A percentile compares a stretch with the other conserved stretches of the same genome.
These are phyloP conservation scores for Micrastur ruficollis DNA, from an alignment of 2,797 vertebrate species.

Conservation along the genomic window DNA sequence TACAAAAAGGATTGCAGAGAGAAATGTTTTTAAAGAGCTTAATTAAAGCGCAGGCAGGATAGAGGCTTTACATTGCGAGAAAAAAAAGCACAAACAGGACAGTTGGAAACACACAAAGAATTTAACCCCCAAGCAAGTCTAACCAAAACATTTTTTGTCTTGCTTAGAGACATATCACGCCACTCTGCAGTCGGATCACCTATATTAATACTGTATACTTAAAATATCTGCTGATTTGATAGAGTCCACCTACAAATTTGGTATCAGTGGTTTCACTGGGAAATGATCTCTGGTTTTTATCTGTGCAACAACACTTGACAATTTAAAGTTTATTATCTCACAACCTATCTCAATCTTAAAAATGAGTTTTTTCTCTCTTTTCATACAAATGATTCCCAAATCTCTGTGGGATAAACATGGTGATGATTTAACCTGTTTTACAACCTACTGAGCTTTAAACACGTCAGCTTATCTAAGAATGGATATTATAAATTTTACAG, in stretches of 20 bases:
- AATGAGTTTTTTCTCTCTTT: background rate
- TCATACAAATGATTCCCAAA: background rate
- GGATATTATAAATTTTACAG: background rate
- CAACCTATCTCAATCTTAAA: background rate
- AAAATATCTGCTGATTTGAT: background rate
- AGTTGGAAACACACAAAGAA: background rate
- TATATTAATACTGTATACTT: background rate
- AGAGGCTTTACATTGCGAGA: background rate
- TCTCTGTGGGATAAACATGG: background rate
- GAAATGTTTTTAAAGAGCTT: background rate
- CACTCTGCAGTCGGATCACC: background rate
- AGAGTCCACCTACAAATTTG: background rate
- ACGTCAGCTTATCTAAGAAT: background rate
- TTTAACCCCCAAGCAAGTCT: background rate
- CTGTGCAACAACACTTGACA: background rate
- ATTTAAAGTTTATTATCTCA: background rate
- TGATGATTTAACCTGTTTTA: background rate
- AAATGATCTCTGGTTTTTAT: background rate
- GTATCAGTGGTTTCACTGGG: background rate
- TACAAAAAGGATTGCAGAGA: background rate
- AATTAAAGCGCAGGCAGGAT: background rate
- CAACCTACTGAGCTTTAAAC: background rate
- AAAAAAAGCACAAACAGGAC: background rate
- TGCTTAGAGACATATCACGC: background rate
- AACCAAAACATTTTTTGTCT: background rate